These are phyloP conservation scores for Brotogeris chrysoptera DNA, from an alignment of 2,797 vertebrate species.

Conservation along the genomic window DNA sequence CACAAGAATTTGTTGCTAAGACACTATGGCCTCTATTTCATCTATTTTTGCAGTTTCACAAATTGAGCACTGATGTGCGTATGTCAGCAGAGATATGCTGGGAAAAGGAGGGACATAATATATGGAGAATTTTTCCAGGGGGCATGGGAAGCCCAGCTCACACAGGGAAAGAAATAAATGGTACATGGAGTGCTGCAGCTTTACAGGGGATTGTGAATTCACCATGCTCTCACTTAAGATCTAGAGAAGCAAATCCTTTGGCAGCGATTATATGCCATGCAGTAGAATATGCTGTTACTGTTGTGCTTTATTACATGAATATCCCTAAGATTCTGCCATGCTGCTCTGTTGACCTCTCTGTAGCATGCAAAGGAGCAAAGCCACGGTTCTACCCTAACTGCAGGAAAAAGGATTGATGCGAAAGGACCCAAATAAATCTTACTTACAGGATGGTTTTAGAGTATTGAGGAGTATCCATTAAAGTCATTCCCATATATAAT, in stretches of 20 bases:
- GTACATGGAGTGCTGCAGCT: neutral
- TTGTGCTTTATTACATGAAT: neutral
- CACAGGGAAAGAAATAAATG: neutral
- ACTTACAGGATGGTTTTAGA: neutral
- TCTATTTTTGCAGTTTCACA: neutral
- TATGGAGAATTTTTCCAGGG: fast-evolving
- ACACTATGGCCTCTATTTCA: neutral
- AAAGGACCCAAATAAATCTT: neutral
- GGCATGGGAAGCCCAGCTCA: neutral
- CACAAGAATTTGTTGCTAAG: neutral
- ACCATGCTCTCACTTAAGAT: neutral
- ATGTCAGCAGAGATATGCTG: neutral
- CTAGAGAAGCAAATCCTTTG: neutral
- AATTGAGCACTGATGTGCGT: neutral
- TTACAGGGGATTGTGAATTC: neutral
- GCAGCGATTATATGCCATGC: neutral
- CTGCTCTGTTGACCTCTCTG: neutral
- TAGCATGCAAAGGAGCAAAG: neutral
- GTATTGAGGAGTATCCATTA: neutral
- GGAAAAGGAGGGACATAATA: neutral
- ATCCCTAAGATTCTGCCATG: neutral
- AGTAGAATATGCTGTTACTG: neutral
- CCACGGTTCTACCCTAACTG: neutral
- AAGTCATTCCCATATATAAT: neutral
- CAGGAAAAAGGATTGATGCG: neutral